phyloP scores from a whole-genome alignment of 2,797 vertebrate species.

The Fistularia commersonii region DNA sequence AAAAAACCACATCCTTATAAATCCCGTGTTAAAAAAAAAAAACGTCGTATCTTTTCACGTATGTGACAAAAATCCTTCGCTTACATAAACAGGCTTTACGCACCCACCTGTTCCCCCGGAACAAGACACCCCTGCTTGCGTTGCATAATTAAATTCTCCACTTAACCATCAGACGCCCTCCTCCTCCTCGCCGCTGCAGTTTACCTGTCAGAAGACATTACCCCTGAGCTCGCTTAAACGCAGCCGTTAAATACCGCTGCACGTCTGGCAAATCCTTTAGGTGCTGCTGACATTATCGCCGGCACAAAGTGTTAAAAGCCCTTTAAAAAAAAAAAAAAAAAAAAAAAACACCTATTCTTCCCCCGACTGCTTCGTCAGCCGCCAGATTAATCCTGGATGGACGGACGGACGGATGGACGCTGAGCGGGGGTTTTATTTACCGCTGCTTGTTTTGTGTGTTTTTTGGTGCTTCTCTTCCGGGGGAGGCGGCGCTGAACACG shows the following conservation, averaged over 20 bases:
- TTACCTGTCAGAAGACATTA: slow-evolving; percentile 65
- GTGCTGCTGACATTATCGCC: slow-evolving; percentile 66
- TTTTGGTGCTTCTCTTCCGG: too few species aligned
- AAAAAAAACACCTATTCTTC: slow-evolving; percentile 46
- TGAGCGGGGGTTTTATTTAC: background rate
- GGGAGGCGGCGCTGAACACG: too few species aligned
- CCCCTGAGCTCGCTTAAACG: slow-evolving; percentile 56
- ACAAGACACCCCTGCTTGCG: background rate
- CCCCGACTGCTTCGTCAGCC: slow-evolving; percentile 60
- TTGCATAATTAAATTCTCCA: background rate
- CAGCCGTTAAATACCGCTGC: slow-evolving; percentile 71
- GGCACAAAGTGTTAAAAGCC: slow-evolving; percentile 66
- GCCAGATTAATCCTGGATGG: slow-evolving; percentile 56
- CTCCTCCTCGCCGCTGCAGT: slow-evolving; percentile 26
- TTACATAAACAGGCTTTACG: background rate
- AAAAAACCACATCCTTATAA: too few species aligned
- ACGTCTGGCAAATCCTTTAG: slow-evolving; percentile 62
- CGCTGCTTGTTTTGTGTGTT: too few species aligned
- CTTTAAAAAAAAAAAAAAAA: too few species aligned
- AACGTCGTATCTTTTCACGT: background rate
- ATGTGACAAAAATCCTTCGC: background rate
- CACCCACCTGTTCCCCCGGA: background rate
- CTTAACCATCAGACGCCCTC: background rate
- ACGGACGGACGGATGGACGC: slow-evolving; percentile 16
- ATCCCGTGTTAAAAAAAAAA: background rate